Percentiles rank a stretch among this genome's conserved stretches.
Conservation (phyloP, 2,888 invertebrate species). For the Chloromyia formosa region DNA sequence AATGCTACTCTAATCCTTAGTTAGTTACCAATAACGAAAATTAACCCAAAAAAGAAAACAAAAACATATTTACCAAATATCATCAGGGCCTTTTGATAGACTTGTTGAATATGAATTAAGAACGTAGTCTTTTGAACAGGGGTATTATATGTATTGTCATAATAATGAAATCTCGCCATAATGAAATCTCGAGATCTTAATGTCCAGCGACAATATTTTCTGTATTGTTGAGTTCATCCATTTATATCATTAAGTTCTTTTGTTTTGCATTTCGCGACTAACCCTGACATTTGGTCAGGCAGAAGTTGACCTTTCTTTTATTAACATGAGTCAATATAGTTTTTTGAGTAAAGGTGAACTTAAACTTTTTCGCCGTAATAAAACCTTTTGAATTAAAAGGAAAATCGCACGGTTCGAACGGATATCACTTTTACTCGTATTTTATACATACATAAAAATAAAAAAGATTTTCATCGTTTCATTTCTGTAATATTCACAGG, state of each 20-base stretch:
- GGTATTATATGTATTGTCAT: no score
- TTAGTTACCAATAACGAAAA: slow-evolving; percentile 22
- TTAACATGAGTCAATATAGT: background rate
- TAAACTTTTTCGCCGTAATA: no score
- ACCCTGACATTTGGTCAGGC: background rate
- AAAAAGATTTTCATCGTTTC: no score
- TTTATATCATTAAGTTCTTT: no score
- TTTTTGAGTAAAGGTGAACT: background rate
- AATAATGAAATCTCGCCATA: no score
- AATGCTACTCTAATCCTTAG: background rate
- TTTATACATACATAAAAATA: no score
- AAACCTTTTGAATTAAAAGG: no score
- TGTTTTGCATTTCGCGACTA: background rate
- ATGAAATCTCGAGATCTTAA: slow-evolving; percentile 14
- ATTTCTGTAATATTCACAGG: no score
- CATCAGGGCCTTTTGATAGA: background rate
- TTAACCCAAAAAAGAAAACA: slow-evolving; percentile 28
- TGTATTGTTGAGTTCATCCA: no score
- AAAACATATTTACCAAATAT: slow-evolving; percentile 1
- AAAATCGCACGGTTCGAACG: no score
- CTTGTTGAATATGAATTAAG: background rate
- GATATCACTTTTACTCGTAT: no score
- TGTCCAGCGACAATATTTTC: no score
- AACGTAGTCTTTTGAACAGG: background rate
- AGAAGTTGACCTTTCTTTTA: background rate